Base-by-base conservation (phyloP, 2,797 vertebrate species). In the Aldrovandia affinis region DNA sequence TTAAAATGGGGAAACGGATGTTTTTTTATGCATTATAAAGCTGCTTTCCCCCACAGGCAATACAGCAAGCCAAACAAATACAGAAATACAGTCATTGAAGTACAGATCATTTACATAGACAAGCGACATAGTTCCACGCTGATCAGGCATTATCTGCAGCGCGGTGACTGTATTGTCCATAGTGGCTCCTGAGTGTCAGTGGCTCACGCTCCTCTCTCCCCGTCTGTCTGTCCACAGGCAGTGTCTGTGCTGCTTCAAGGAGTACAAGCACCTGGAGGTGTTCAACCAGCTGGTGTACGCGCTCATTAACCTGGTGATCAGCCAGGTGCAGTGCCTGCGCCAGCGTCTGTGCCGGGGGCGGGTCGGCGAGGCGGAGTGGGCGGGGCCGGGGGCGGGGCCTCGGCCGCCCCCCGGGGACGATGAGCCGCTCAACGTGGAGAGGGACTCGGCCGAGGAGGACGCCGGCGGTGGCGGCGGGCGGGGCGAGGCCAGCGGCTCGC, bases 161-260 rank as follows among this genome's bases (percentile, higher is more conserved):
- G n/a, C n/a, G n/a, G n/a, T n/a, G n/a, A n/a, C n/a, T n/a, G n/a
- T n/a, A n/a, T n/a, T n/a, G n/a, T n/a, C n/a, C n/a, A n/a, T n/a
- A n/a, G n/a, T n/a, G n/a, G n/a, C n/a, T n/a, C n/a, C n/a, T n/a
- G n/a, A n/a, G n/a, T n/a, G n/a, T n/a, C 0, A 33, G 10, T 73
- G 47, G 47, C 0, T 2, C 3, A 33, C 25, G 36, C 44, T 70
- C 79, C 33, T 79, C 39, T 61, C 28, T 57, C 22, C 80, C n/a
- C 22, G 0, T 28, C 8, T 18, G 6, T 83, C 20, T 80, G n/a
- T 86, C 39, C 93, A 0, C 92, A 99, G 98, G 90, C 98, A 99
- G 92, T 99, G 98, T 97, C 96, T 99, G 59, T 99, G 98, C 96
- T 99, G 98, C 96, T 99, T 99, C 96, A 99, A 99, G 95, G 98